Evolutionary conservation across 2,888 invertebrate species (phyloP), one percentile per base, ranked within the genome.

Genomic region (Chirona hameri): DNA sequence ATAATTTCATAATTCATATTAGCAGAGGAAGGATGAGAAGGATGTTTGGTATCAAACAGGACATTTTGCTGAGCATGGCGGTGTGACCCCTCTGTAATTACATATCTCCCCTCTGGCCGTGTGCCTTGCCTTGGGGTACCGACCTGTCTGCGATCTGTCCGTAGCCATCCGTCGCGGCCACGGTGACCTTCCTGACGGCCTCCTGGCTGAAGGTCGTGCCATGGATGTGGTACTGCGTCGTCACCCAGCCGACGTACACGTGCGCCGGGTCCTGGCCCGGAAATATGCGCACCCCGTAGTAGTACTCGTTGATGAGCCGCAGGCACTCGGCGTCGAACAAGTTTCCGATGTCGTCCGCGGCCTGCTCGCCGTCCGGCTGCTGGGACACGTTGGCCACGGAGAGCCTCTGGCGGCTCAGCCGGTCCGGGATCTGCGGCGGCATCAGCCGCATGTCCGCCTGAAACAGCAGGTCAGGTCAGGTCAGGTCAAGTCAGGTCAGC

Each of bases 211-310:
- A 95, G 87, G 96, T 95, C 86, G 93, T 94, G 83, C 95, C 96
- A 87, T 95, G 95, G 82, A 95, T 89, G 87, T 97, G 96, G 88
- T 97, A 99, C 87, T 98, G 97, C 0, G 99, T 98, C 0, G 98
- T 99, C 82, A 99, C 99, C 99, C 99, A 99, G 29, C 99, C 99
- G 0, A 99, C 94, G 88, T 96, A 99, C 46, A 99, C 96, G 87
- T 96, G 95, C 0, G 93, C 93, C 0, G 97, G 96, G 87, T 98
- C 97, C 89, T 98, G 97, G 82, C 97, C 97, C 65, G 98, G 97
- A 88, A 95, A 97, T 84, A 98, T 94, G 52, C 91, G 87, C 65
- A 91, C 91, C 14, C 93, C 92, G 87, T 97, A 99, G 89, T 98
- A 99, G 89, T 98, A 99, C 88, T 99, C 99, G 87, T 99, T 98